Evolutionary conservation across 2,888 invertebrate species (phyloP).

Genomic region (Cantharis lateralis): DNA sequence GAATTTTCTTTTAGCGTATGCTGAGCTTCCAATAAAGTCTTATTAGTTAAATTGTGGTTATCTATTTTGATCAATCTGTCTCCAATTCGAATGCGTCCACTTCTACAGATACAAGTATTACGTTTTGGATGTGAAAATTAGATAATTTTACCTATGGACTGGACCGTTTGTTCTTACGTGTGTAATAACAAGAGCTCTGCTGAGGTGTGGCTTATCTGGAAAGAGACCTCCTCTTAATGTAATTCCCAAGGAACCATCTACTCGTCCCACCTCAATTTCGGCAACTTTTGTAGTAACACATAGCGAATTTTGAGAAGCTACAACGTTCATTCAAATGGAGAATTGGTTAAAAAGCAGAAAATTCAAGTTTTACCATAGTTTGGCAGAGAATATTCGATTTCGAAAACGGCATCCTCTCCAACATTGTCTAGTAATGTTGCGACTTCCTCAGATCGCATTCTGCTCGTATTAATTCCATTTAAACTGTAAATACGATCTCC

Average conservation of each 20-base stretch:
- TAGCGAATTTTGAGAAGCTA: constrained; percentile 72
- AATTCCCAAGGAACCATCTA: constrained; percentile 83
- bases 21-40: constrained; percentile 83
- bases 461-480: constrained; percentile 78
- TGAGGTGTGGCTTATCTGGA: constrained; percentile 64
- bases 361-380: constrained; percentile 68
- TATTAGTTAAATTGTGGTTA: constrained; percentile 71
- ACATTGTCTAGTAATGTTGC: constrained; percentile 75
- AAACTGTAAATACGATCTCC: constrained; percentile 82
- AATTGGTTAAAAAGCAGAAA: neutral
- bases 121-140: neutral
- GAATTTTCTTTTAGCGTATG: constrained; percentile 69
- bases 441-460: constrained; percentile 79
- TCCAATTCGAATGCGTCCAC: constrained; percentile 87
- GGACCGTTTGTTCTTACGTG: constrained; percentile 88
- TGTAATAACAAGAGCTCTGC: constrained; percentile 84
- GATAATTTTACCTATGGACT: constrained; percentile 68
- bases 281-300: constrained; percentile 79
- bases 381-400: constrained; percentile 83
- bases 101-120: constrained; percentile 58
- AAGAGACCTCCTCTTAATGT: constrained; percentile 82
- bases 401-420: constrained; percentile 75
- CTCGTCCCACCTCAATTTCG: constrained; percentile 79
- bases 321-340: constrained; percentile 21
- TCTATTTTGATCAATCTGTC: constrained; percentile 89